Evolutionary conservation across 1,140 invertebrate species (phyloP).

Genomic region (Drosophila paulistorum): DNA sequence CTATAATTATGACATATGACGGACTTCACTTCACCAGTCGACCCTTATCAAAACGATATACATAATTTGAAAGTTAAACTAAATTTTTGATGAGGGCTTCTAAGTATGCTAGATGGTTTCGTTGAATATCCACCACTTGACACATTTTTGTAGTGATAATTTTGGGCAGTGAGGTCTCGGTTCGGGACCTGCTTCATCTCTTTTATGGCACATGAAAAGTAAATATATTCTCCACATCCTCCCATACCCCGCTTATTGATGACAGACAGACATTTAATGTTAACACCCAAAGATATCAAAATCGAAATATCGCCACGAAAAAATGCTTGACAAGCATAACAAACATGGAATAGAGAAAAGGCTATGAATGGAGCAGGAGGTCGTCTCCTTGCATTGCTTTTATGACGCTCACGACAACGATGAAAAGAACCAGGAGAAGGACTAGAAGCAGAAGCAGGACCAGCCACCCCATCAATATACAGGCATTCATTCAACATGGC

Average conservation of each 20-base stretch:
- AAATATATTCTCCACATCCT: slow-evolving; percentile 48
- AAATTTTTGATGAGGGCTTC: slow-evolving; percentile 44
- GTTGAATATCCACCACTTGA: slow-evolving; percentile 51
- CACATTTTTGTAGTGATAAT: slow-evolving; percentile 19
- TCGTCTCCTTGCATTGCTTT: slow-evolving; percentile 40
- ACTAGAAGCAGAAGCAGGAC: slow-evolving; percentile 8
- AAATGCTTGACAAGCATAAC: slow-evolving; percentile 82
- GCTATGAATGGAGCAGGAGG: slow-evolving; percentile 17
- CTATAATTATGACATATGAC: slow-evolving; percentile 78
- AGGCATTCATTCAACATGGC: slow-evolving; percentile 70
- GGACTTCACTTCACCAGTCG: slow-evolving; percentile 26
- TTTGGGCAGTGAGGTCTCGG: slow-evolving; percentile 24
- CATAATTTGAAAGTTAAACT: slow-evolving; percentile 42
- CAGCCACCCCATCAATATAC: slow-evolving; percentile 23
- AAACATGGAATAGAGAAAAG: slow-evolving; percentile 63
- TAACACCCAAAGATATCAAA: slow-evolving; percentile 81
- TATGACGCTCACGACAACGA: slow-evolving; percentile 54
- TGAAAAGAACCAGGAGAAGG: slow-evolving; percentile 35
- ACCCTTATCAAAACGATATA: slow-evolving; percentile 69
- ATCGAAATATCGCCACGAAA: slow-evolving; percentile 74
- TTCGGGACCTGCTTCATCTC: slow-evolving; percentile 1
- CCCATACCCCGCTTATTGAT: not conserved
- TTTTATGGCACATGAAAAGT: slow-evolving; percentile 68
- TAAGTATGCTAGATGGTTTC: slow-evolving; percentile 39
- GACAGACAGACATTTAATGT: slow-evolving; percentile 74